Conservation (phyloP, 2,113 vertebrate species). For the Numida meleagris region DNA sequence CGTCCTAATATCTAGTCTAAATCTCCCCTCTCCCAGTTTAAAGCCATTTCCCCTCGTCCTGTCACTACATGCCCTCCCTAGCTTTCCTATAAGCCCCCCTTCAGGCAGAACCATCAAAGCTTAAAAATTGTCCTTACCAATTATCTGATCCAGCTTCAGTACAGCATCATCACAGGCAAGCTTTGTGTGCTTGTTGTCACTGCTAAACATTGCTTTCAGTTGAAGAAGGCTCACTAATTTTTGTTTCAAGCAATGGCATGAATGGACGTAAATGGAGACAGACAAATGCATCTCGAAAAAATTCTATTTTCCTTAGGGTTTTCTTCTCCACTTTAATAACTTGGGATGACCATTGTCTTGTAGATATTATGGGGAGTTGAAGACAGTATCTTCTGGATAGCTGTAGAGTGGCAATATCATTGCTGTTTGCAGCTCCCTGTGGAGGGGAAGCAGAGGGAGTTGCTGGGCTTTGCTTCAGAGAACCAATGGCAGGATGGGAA, state of each 20-base stretch:
- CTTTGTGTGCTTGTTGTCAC: background rate
- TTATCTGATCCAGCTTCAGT: background rate
- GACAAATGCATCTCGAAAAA: background rate
- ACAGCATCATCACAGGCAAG: background rate
- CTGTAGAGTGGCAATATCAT: background rate
- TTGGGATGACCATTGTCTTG: background rate
- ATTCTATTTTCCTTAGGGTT: background rate
- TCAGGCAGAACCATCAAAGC: background rate
- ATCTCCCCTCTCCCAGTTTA: no score
- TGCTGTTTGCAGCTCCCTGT: background rate
- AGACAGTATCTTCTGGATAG: background rate
- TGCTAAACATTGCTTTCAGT: background rate
- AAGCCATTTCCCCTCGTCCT: no score
- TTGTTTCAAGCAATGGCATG: background rate
- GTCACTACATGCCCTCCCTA: no score
- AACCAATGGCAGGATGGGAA: background rate
- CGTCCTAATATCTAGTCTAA: no score
- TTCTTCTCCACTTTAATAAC: background rate
- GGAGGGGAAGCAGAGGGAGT: background rate
- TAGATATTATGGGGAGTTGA: background rate
- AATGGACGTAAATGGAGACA: background rate
- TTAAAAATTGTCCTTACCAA: background rate
- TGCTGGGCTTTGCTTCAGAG: background rate
- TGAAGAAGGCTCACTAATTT: background rate
- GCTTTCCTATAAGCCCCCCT: no score